Evolutionary conservation across 92 coral and sea anemone species (phyloP).

Genomic region (Parazoanthus darwini): DNA sequence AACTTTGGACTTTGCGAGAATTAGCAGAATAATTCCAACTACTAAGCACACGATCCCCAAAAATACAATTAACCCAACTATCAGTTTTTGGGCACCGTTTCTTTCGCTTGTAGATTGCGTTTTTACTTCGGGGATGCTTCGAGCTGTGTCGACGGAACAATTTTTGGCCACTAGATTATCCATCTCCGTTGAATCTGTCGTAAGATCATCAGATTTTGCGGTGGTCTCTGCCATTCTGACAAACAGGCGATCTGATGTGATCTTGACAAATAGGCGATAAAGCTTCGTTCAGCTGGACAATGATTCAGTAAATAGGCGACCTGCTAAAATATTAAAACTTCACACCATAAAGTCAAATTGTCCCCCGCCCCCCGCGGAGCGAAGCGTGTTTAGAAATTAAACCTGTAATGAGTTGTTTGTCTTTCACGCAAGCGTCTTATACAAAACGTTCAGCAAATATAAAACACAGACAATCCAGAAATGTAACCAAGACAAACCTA

Average conservation of each 20-base stretch:
- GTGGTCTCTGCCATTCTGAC: conserved; percentile 17
- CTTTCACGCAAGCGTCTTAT: background rate
- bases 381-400: background rate
- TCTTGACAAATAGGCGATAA: background rate
- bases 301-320: background rate
- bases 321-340: conserved; percentile 41
- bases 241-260: background rate
- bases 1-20: conserved; percentile 59
- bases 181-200: conserved; percentile 41
- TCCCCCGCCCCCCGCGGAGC: conserved; percentile 19
- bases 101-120: conserved; percentile 2
- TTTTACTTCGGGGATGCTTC: conserved; percentile 41
- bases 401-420: background rate
- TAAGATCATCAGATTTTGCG: background rate
- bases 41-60: conserved; percentile 65
- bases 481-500: background rate
- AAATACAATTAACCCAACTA: conserved; percentile 56
- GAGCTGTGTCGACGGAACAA: conserved; percentile 23
- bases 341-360: conserved; percentile 15
- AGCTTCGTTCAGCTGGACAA: conserved; percentile 19
- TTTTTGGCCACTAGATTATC: conserved; percentile 47
- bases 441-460: background rate
- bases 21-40: conserved; percentile 65
- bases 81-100: conserved; percentile 35
- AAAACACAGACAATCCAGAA: background rate